Percentiles rank a stretch among this genome's conserved stretches.
Evolutionary conservation across 2,888 invertebrate species (phyloP).

Genomic region (Caenorhabditis japonica): DNA sequence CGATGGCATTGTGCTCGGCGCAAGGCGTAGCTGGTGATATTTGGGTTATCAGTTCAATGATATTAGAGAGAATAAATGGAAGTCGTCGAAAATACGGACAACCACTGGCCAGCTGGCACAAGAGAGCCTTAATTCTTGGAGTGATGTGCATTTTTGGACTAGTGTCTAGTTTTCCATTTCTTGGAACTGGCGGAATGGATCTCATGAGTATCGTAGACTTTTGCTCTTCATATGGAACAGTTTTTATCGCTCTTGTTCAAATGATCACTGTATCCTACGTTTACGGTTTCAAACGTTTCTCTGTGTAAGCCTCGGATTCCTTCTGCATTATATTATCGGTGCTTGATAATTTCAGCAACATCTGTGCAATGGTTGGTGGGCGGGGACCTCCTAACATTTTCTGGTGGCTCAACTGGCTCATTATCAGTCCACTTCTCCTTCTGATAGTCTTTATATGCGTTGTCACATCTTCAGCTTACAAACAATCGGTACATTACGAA

Average conservation of each 20-base stretch:
- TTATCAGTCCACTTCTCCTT: constrained; percentile 36
- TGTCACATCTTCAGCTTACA: constrained; percentile 15
- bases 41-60: constrained; percentile 50
- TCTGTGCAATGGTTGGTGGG: constrained; percentile 48
- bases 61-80: constrained; percentile 46
- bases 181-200: constrained; percentile 36
- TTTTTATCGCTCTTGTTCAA: constrained; percentile 45
- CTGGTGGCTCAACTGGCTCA: constrained; percentile 54
- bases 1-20: constrained; percentile 18
- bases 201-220: constrained; percentile 32
- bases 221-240: constrained; percentile 34
- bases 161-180: constrained; percentile 36
- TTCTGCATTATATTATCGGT: constrained; percentile 48
- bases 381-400: constrained; percentile 35
- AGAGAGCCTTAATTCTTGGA: constrained; percentile 29
- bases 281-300: constrained; percentile 53
- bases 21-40: constrained; percentile 42
- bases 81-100: constrained; percentile 40
- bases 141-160: constrained; percentile 19
- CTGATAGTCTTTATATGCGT: constrained; percentile 26
- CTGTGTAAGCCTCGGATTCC: constrained; percentile 22
- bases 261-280: constrained; percentile 41
- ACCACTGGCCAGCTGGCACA: constrained; percentile 38
- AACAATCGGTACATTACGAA: background rate
- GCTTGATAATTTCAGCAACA: constrained; percentile 48